Evolutionary conservation across 1,140 invertebrate genomes (phyloP).

Genomic region (Brachionus plicatilis): DNA sequence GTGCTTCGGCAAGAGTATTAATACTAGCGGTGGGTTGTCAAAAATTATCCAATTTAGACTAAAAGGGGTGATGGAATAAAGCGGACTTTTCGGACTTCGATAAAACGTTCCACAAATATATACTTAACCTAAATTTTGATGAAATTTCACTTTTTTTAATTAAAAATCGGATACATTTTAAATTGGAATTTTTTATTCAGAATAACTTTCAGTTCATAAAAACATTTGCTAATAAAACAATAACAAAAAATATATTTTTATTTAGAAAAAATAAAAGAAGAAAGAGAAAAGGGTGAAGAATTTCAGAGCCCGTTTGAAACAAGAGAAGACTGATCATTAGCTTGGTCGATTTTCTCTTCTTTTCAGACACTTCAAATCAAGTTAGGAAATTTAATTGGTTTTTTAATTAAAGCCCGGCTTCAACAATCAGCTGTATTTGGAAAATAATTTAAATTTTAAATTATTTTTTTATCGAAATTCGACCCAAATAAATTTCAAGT

Average conservation of each 20-base stretch:
- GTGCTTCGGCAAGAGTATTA: not conserved
- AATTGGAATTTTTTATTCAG: constrained; percentile 9
- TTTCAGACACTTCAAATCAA: constrained; percentile 2
- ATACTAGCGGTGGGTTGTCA: not conserved
- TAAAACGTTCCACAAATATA: constrained; percentile 13
- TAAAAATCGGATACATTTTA: constrained; percentile 18
- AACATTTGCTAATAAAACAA: constrained; percentile 13
- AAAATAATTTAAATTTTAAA: not conserved
- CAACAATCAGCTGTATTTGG: constrained; percentile 8
- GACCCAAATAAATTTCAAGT: not conserved
- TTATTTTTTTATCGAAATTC: not conserved
- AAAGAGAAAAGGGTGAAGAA: not conserved
- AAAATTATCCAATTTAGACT: not conserved
- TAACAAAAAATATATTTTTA: not conserved
- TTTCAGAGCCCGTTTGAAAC: not conserved
- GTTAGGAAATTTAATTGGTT: constrained; percentile 2
- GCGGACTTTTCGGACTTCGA: not conserved
- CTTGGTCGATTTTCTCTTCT: not conserved
- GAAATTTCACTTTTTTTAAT: not conserved
- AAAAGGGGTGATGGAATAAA: not conserved
- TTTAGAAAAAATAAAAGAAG: not conserved
- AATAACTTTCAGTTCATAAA: not conserved
- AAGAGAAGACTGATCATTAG: constrained; percentile 2
- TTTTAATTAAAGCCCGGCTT: not conserved
- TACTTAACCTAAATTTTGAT: constrained; percentile 4